Conservation (phyloP, 2,113 vertebrate species). For the Ifrita kowaldi region DNA sequence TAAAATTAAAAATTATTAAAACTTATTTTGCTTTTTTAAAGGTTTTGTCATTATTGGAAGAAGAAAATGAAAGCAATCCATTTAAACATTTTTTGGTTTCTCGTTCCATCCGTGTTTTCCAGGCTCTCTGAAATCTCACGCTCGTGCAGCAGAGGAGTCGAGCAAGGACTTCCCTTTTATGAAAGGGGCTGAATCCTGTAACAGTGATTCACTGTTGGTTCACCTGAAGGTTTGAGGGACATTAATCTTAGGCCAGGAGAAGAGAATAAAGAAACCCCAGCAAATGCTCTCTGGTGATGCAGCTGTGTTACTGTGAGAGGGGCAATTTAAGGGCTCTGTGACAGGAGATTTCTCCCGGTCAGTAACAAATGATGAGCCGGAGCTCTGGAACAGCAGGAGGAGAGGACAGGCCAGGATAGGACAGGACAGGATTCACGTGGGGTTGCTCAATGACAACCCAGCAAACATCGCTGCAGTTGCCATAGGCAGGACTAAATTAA, state of each 20-base stretch:
- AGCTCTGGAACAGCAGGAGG: not conserved
- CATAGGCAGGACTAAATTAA: not conserved
- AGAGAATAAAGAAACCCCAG: not conserved
- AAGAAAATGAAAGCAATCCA: not conserved
- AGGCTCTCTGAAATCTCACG: not conserved
- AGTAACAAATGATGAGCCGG: not conserved
- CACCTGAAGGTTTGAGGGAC: not conserved
- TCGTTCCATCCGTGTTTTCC: rapidly evolving
- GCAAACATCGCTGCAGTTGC: not conserved
- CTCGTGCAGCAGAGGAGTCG: rapidly evolving
- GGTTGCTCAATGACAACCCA: not conserved
- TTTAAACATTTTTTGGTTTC: not conserved
- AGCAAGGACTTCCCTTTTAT: not conserved
- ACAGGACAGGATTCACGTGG: not conserved
- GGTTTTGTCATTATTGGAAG: not conserved
- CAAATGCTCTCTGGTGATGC: not conserved
- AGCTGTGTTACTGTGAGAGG: not conserved
- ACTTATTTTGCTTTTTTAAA: not conserved
- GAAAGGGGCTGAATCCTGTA: not conserved
- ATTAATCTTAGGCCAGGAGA: not conserved
- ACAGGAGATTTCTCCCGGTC: not conserved
- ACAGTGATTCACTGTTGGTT: not conserved
- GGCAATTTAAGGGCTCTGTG: not conserved
- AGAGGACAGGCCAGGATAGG: not conserved
- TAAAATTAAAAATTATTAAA: not conserved